Evolutionary conservation across 1,140 invertebrate genomes (phyloP), one percentile per base, ranked within the genome.

Genomic region (Eulimnadia texana): DNA sequence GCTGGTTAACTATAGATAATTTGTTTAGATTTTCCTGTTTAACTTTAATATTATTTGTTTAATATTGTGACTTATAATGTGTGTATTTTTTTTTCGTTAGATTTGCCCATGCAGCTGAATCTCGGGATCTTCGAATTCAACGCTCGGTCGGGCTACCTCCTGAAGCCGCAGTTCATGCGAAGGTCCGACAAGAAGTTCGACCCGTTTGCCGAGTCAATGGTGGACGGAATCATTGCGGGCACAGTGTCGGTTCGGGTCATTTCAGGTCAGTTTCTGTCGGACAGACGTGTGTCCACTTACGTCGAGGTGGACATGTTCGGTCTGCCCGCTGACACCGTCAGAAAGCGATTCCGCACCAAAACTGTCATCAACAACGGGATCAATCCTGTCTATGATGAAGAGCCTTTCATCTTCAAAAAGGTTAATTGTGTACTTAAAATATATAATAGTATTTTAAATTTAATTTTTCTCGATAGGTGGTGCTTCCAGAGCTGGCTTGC

Each of bases 281-380:
- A 99, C 68, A 95, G 93, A 73, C 83, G 93, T 65, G 86, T 91
- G 19, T 93, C 93, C 20, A 98, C 93, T 0, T 99, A 93, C 70
- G 93, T 99, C 1, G 96, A 99, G 74, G 94, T 98, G 25, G 95
- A 99, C 70, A 98, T 98, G 95, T 99, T 95, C 72, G 96, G 96
- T 1, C 77, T 99, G 62, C 94, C 96, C 0, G 95, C 95, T 0
- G 97, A 99, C 72, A 99, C 96, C 0, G 94, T 98, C 13, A 79
- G 95, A 29, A 95, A 96, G 77, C 91, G 91, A 76, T 98, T 97
- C 74, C 80, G 88, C 53, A 99, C 97, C 0, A 87, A 88, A 75
- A 88, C 89, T 22, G 87, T 98, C 11, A 84, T 87, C 0, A 91
- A 88, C 63, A 99, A 99, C 73, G 91, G 91, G n/a, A 88, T 96